A percentile compares a stretch with the other conserved stretches of the same genome.
Conservation (phyloP, 2,113 vertebrate species). For the Isichthys henryi region DNA sequence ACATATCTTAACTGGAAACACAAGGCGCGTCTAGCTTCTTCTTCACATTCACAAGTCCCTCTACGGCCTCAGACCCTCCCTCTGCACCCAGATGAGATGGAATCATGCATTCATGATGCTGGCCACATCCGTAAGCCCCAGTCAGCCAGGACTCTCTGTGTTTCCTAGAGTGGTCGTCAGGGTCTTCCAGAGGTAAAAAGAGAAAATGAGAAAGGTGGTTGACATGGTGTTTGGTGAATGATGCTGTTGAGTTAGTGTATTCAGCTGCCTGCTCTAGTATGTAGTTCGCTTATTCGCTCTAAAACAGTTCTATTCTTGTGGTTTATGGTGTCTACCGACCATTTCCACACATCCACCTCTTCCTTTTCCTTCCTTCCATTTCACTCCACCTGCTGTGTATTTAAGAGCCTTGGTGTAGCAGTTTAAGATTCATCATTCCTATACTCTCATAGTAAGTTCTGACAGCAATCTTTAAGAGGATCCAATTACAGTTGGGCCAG, state of each 20-base stretch:
- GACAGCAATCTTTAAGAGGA: neutral
- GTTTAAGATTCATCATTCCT: neutral
- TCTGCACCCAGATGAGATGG: slow-evolving; percentile 21
- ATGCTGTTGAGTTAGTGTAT: neutral
- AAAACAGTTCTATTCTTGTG: neutral
- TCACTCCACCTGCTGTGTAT: neutral
- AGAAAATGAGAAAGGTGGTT: neutral
- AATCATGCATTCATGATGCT: slow-evolving; percentile 83
- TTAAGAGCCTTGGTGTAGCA: neutral
- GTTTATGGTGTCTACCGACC: neutral
- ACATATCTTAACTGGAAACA: neutral
- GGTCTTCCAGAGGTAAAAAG: slow-evolving; percentile 59
- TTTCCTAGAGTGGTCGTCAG: slow-evolving; percentile 74
- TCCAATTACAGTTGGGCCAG: neutral
- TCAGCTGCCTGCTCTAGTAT: neutral
- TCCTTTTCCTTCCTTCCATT: neutral
- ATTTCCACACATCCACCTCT: neutral
- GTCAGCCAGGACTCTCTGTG: slow-evolving; percentile 83
- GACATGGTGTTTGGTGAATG: neutral
- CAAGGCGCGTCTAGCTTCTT: neutral
- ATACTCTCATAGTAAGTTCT: neutral
- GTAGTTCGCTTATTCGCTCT: neutral
- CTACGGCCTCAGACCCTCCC: neutral
- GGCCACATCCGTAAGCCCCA: slow-evolving; percentile 92
- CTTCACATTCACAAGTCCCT: neutral